Percentiles rank a stretch among this genome's conserved stretches.
Evolutionary conservation across 2,113 vertebrate species (phyloP).

Genomic region (Hipposideros armiger): DNA sequence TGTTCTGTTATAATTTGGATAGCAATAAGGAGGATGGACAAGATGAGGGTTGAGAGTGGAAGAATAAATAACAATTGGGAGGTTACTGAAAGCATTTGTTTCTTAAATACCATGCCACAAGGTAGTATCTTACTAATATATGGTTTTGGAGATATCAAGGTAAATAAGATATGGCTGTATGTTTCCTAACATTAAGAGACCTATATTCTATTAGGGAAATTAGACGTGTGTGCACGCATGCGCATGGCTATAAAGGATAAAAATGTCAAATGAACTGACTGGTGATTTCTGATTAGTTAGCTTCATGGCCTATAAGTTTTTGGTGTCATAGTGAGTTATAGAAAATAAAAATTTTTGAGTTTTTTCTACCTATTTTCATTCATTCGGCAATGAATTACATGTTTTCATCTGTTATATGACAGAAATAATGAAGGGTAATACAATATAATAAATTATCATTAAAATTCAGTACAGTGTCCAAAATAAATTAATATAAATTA

Average conservation of each 20-base stretch:
- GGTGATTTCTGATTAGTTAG: not conserved
- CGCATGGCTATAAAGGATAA: not conserved
- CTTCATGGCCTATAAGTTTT: not conserved
- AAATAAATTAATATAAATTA: slow-evolving; percentile 75
- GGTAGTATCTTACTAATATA: not conserved
- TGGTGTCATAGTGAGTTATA: not conserved
- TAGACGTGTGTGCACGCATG: not conserved
- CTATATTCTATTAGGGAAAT: not conserved
- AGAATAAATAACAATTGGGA: not conserved
- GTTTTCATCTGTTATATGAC: not conserved
- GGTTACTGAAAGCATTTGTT: not conserved
- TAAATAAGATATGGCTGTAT: not conserved
- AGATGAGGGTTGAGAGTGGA: not conserved
- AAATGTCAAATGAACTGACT: not conserved
- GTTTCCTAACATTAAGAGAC: not conserved
- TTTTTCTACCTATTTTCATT: slow-evolving; percentile 30
- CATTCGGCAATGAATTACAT: not conserved
- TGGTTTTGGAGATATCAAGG: not conserved
- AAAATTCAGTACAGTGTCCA: slow-evolving; percentile 54
- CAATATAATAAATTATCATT: slow-evolving; percentile 49
- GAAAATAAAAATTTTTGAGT: not conserved
- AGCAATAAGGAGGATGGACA: not conserved
- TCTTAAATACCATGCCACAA: not conserved
- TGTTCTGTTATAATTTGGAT: not conserved
- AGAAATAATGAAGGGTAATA: not conserved